A percentile compares a stretch with the other conserved stretches of the same genome.
Evolutionary conservation across 2,888 invertebrate genomes (phyloP).

Genomic region (Endomychus coccineus): DNA sequence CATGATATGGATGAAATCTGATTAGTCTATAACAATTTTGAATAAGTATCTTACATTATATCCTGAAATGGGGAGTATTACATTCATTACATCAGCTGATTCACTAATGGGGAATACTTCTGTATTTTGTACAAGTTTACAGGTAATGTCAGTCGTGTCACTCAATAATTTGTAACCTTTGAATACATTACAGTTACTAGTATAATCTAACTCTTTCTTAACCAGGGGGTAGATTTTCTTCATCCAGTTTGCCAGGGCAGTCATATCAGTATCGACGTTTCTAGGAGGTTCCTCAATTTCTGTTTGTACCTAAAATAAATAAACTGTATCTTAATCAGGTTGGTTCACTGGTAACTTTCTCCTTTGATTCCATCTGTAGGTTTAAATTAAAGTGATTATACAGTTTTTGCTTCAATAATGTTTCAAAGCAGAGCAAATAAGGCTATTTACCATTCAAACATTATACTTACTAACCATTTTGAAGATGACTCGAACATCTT

Average conservation of each 20-base stretch:
- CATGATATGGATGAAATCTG: constrained; percentile 34
- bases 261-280: constrained; percentile 38
- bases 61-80: too few relatives aligned
- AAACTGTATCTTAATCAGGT: too few relatives aligned
- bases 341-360: too few relatives aligned
- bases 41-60: too few relatives aligned
- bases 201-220: constrained; percentile 44
- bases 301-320: constrained; percentile 44
- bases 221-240: constrained; percentile 44
- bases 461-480: too few relatives aligned
- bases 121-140: constrained; percentile 33
- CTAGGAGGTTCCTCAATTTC: constrained; percentile 22
- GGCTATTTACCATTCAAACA: too few relatives aligned
- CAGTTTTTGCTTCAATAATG: too few relatives aligned
- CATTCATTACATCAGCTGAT: constrained; percentile 6
- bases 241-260: constrained; percentile 45
- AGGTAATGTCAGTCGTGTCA: constrained; percentile 26
- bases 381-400: too few relatives aligned
- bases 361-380: too few relatives aligned
- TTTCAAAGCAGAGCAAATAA: too few relatives aligned
- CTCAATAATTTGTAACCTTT: constrained; percentile 28
- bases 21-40: constrained; percentile 4
- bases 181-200: constrained; percentile 34
- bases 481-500: too few relatives aligned
- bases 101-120: constrained; percentile 18